These are phyloP conservation scores for Venustoraphidia nigricollis DNA, from an alignment of 2,888 invertebrate genomes.

Conservation along the genomic window DNA sequence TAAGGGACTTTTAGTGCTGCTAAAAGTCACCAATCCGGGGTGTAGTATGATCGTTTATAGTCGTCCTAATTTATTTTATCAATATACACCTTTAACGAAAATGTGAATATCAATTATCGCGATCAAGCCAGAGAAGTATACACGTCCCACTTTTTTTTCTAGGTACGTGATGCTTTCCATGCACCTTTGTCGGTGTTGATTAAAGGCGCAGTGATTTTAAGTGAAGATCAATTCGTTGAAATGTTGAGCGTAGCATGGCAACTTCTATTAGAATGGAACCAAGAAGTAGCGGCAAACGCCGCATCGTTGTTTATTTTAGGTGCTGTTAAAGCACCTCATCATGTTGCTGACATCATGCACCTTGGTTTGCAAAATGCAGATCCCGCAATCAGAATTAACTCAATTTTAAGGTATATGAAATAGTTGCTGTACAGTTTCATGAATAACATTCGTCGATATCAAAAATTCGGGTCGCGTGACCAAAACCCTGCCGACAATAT, in stretches of 20 bases:
- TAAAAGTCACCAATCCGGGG: too few relatives aligned
- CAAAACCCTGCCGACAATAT: too few relatives aligned
- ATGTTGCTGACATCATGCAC: conserved; percentile 80
- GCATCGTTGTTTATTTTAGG: conserved; percentile 85
- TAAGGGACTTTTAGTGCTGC: too few relatives aligned
- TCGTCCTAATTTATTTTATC: too few relatives aligned
- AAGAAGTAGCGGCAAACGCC: conserved; percentile 69
- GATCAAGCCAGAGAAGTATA: too few relatives aligned
- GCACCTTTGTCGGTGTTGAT: conserved; percentile 71
- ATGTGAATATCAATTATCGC: too few relatives aligned
- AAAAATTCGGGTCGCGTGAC: too few relatives aligned
- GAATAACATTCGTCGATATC: too few relatives aligned
- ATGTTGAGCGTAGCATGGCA: conserved; percentile 92
- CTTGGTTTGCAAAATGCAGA: conserved; percentile 73
- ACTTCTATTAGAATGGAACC: conserved; percentile 79
- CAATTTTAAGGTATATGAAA: conserved; percentile 46
- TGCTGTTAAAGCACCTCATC: conserved; percentile 82
- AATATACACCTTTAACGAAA: too few relatives aligned
- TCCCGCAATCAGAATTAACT: conserved; percentile 65
- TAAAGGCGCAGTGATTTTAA: conserved; percentile 79
- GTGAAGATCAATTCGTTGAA: conserved; percentile 75
- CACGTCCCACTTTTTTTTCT: conserved; percentile 12
- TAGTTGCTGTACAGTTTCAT: too few relatives aligned
- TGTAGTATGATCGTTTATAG: too few relatives aligned
- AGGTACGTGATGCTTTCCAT: conserved; percentile 84